A percentile compares a stretch with the other conserved stretches of the same genome.
These are phyloP conservation scores for Teleiodes luculella DNA, from an alignment of 2,888 invertebrate genomes.

Conservation along the genomic window DNA sequence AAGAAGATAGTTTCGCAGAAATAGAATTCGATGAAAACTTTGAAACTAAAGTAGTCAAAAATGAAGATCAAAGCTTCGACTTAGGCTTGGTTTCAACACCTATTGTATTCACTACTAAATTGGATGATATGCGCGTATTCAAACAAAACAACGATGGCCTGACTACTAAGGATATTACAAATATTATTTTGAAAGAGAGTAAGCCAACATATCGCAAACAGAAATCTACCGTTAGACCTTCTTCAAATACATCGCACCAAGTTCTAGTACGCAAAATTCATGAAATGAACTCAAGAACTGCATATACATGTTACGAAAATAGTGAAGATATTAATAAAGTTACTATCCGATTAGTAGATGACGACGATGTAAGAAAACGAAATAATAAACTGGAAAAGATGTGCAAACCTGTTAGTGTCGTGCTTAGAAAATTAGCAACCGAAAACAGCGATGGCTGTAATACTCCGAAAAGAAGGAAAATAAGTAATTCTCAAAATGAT, in stretches of 20 bases:
- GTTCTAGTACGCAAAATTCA: neutral
- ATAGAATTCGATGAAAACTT: neutral
- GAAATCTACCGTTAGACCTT: neutral
- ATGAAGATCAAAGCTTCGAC: neutral
- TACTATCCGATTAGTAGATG: neutral
- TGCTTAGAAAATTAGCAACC: neutral
- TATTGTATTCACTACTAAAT: slow-evolving; percentile 38
- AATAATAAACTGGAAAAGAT: slow-evolving; percentile 5
- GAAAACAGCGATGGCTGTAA: neutral
- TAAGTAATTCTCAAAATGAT: neutral
- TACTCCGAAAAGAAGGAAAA: neutral
- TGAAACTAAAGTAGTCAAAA: neutral
- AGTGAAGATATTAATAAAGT: neutral
- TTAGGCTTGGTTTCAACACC: slow-evolving; percentile 10
- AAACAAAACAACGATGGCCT: slow-evolving; percentile 12
- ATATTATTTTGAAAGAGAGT: slow-evolving; percentile 31
- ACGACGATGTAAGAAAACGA: neutral
- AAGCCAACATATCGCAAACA: slow-evolving; percentile 25
- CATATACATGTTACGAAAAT: neutral
- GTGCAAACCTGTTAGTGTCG: slow-evolving; percentile 9
- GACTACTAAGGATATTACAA: slow-evolving; percentile 17
- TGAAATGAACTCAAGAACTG: neutral
- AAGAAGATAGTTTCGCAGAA: neutral
- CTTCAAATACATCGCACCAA: neutral
- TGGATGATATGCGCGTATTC: slow-evolving; percentile 39